Conservation (phyloP, 2,888 invertebrate genomes). For the Rhagophthalmus giganteus region DNA sequence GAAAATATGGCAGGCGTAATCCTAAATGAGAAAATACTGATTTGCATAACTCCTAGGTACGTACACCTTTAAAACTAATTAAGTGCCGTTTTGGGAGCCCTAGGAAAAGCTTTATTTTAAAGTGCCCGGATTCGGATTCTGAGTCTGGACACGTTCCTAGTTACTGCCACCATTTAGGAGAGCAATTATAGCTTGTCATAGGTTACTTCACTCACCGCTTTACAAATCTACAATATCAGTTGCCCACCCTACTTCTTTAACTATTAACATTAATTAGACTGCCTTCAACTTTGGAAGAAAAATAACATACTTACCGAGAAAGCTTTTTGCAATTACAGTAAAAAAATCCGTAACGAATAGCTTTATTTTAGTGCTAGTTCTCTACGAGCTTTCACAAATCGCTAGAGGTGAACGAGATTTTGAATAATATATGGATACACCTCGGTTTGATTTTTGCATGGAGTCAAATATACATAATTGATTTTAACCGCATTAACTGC, state of each 20-base stretch:
- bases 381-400: not conserved
- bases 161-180: slow-evolving; percentile 33
- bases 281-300: not conserved
- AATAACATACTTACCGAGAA: slow-evolving; percentile 5
- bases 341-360: not conserved
- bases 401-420: no score
- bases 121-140: slow-evolving; percentile 33
- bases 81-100: slow-evolving; percentile 34
- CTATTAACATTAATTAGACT: slow-evolving; percentile 9
- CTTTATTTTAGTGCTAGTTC: not conserved
- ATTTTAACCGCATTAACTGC: no score
- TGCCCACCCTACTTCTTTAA: slow-evolving; percentile 4
- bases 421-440: no score
- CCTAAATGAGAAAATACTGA: slow-evolving; percentile 26
- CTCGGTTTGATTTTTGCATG: no score
- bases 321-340: slow-evolving; percentile 9
- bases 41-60: slow-evolving; percentile 38
- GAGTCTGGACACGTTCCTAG: slow-evolving; percentile 34
- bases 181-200: slow-evolving; percentile 37
- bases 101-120: slow-evolving; percentile 36
- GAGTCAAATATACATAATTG: no score
- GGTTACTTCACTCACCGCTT: slow-evolving; percentile 27
- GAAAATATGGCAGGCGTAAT: slow-evolving; percentile 12
- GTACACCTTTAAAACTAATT: slow-evolving; percentile 38
- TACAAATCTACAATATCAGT: slow-evolving; percentile 6